These are phyloP conservation scores for Leucophenga varia DNA, from an alignment of 1,140 invertebrate species.

Conservation along the genomic window DNA sequence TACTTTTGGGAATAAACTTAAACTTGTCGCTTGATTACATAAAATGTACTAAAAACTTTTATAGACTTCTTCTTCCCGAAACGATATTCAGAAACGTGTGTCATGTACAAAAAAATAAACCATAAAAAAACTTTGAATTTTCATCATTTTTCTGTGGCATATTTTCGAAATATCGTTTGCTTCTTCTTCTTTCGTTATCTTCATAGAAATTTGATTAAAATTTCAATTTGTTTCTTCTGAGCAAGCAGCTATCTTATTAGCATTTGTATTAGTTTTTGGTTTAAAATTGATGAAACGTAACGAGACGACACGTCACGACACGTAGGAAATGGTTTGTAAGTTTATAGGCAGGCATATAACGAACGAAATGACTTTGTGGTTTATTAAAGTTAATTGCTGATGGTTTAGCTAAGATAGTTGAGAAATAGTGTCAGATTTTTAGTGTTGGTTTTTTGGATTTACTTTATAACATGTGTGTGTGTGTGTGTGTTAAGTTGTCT, in stretches of 20 bases:
- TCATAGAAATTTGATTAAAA: constrained; percentile 37
- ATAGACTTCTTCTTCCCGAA: too few species aligned
- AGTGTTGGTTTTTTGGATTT: constrained; percentile 1
- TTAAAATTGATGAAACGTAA: too few species aligned
- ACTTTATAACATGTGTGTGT: constrained; percentile 4
- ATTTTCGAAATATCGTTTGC: too few species aligned
- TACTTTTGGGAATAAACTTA: constrained; percentile 32
- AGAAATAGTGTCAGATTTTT: constrained; percentile 29
- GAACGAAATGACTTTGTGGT: constrained; percentile 44
- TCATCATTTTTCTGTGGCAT: too few species aligned
- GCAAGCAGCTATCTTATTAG: constrained; percentile 19
- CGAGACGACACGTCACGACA: too few species aligned
- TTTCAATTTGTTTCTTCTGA: constrained; percentile 43
- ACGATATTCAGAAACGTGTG: too few species aligned
- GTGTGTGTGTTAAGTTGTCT: too few species aligned
- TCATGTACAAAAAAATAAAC: too few species aligned
- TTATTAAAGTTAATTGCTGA: constrained; percentile 47
- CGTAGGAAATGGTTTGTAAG: neutral
- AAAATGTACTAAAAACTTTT: too few species aligned
- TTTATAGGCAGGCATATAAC: constrained; percentile 2
- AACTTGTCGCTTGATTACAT: constrained; percentile 42
- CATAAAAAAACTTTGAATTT: too few species aligned
- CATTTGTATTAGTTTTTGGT: constrained; percentile 36
- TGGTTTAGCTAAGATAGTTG: constrained; percentile 18
- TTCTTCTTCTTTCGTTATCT: neutral